A percentile compares a stretch with the other conserved stretches of the same genome.
phyloP scores from a whole-genome alignment of 2,888 invertebrate genomes.

The Drosophila leonis region DNA sequence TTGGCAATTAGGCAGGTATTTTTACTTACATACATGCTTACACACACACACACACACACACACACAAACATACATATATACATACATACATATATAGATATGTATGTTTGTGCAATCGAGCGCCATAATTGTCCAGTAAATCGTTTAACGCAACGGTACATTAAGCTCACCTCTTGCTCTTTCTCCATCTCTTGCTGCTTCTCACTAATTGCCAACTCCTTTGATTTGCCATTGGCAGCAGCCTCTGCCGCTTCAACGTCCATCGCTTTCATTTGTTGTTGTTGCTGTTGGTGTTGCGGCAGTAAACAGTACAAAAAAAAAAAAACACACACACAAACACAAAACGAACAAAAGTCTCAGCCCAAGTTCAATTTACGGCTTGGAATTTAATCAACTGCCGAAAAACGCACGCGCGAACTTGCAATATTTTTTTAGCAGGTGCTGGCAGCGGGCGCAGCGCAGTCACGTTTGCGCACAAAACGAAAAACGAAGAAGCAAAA shows the following conservation, averaged over 20 bases:
- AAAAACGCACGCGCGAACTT: constrained; percentile 57
- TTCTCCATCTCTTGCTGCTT: constrained; percentile 11
- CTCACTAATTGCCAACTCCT: constrained; percentile 27
- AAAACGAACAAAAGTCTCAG: constrained; percentile 25
- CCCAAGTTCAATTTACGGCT: constrained; percentile 32
- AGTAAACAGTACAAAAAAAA: constrained; percentile 13
- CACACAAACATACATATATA: background rate
- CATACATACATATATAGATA: no score
- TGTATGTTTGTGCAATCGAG: constrained; percentile 4
- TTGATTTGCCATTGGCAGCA: constrained; percentile 21
- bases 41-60: constrained; percentile 1
- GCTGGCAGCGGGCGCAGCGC: background rate
- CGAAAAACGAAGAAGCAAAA: constrained; percentile 18
- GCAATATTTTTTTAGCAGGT: constrained; percentile 24
- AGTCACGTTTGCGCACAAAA: constrained; percentile 41
- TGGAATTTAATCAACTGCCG: constrained; percentile 54
- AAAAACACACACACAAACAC: background rate
- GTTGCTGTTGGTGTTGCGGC: constrained; percentile 9
- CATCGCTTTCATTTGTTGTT: constrained; percentile 21
- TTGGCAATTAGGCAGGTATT: constrained; percentile 6
- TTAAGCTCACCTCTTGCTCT: constrained; percentile 41
- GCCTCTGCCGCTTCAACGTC: background rate
- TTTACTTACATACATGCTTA: background rate
- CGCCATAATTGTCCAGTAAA: constrained; percentile 29
- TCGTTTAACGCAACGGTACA: constrained; percentile 44